These are phyloP conservation scores for Heteronetta atricapilla DNA, from an alignment of 2,113 vertebrate species.

Conservation along the genomic window DNA sequence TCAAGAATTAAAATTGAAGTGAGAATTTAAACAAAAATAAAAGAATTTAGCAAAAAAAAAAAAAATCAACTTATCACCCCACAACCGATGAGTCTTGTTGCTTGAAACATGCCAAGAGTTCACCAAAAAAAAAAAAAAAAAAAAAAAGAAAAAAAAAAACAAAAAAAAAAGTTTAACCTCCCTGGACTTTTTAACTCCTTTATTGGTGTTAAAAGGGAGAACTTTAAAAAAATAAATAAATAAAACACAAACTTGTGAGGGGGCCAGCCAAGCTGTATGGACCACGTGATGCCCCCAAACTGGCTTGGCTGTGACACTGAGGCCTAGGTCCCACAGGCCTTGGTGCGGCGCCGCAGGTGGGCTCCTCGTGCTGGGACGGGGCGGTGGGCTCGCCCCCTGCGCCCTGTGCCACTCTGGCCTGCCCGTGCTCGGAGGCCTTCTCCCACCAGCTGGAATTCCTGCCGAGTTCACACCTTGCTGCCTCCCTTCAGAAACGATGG, in stretches of 20 bases:
- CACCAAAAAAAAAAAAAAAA: not conserved
- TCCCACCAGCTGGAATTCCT: not conserved
- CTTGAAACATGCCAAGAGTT: constrained; percentile 79
- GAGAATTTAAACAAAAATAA: constrained; percentile 99
- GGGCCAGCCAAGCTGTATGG: not conserved
- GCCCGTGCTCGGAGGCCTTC: not conserved
- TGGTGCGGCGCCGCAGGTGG: not conserved
- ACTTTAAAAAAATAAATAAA: not conserved
- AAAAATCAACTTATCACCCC: constrained; percentile 49
- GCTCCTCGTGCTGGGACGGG: rapidly evolving
- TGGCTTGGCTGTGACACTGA: not conserved
- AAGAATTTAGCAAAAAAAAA: constrained; percentile 94
- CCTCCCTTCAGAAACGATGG: not conserved
- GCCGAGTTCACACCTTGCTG: not conserved
- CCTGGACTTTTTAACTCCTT: not conserved
- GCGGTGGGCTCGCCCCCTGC: not conserved
- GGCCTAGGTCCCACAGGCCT: not conserved
- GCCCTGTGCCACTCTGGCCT: not conserved
- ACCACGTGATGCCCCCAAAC: not conserved
- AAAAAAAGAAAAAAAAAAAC: not conserved
- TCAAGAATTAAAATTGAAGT: constrained; percentile 99
- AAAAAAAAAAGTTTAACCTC: no score
- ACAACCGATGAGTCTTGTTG: constrained; percentile 85
- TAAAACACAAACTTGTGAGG: not conserved
- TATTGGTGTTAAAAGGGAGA: not conserved